Evolutionary conservation across 1,140 invertebrate genomes (phyloP), one percentile per base, ranked within the genome.

Genomic region (Antheraea pernyi): DNA sequence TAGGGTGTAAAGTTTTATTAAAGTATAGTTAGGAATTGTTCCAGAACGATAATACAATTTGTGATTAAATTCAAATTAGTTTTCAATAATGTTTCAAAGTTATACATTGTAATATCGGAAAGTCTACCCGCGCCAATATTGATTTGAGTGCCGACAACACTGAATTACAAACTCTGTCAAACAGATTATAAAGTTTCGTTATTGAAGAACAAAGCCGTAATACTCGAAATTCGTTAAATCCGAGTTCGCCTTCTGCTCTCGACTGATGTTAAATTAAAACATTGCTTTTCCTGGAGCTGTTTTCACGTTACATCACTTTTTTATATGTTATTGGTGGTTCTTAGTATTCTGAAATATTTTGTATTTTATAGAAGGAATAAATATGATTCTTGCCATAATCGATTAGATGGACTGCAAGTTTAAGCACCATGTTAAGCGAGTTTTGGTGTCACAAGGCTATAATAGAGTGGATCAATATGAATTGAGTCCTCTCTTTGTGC

Each of bases 121-220:
- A 53, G 46, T n/a, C 7, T 9, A 13, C 5, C 16, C 46, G 11
- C 13, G 46, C 46, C 46, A 13, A 53, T 53, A 53, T 53, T 53
- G 46, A 53, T 53, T 53, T 13, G 46, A 53, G 46, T 53, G 46
- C 46, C 46, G 46, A 9, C 46, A 53, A 53, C 46, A 53, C 46
- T 13, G 46, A 53, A 53, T 53, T 53, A 53, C 46, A 53, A 53
- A 53, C 7, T 53, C 16, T 16, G 46, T 11, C 46, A 53, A 53
- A 53, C 46, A 53, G 46, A 53, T 53, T 53, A 53, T 53, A 53
- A 53, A 53, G 46, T 53, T 53, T 53, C 46, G 11, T 53, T 53
- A 53, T 53, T 53, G 46, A 16, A 53, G 46, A 53, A 53, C 46
- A 53, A 53, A 53, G 46, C 46, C 46, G 46, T 53, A 53, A 53